Evolutionary conservation across 2,888 invertebrate genomes (phyloP).

Genomic region (Sericinus montela): DNA sequence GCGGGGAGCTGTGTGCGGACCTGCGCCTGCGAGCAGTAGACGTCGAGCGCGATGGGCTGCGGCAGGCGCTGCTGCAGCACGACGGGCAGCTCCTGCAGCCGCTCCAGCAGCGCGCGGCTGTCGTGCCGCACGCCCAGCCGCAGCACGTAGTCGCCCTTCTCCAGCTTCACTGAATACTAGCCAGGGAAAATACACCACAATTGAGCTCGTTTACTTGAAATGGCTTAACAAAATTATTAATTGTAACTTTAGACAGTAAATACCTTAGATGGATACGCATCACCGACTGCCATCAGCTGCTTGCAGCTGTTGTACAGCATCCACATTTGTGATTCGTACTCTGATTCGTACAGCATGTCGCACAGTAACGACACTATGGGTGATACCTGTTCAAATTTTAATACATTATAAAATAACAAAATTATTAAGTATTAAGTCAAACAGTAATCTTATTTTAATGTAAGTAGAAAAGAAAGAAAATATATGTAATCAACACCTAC

Average conservation of each 20-base stretch:
- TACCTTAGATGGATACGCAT: conserved; percentile 92
- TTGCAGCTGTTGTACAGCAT: conserved; percentile 96
- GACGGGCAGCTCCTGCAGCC: conserved; percentile 88
- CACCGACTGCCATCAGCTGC: conserved; percentile 90
- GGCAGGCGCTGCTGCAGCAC: conserved; percentile 87
- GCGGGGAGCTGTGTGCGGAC: conserved; percentile 31
- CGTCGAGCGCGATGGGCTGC: conserved; percentile 85
- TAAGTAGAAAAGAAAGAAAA: too few relatives aligned
- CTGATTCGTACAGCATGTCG: conserved; percentile 95
- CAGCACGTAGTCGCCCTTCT: conserved; percentile 96
- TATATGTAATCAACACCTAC: conserved; percentile 58
- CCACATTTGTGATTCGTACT: conserved; percentile 98
- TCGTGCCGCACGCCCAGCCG: conserved; percentile 95
- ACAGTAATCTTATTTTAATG: too few relatives aligned
- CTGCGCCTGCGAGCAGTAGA: conserved; percentile 77
- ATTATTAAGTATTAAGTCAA: too few relatives aligned
- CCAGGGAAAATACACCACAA: conserved; percentile 23
- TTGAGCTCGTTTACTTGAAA: background rate
- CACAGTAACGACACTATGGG: conserved; percentile 89
- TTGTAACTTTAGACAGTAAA: conserved; percentile 17
- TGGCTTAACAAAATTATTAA: background rate
- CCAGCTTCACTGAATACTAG: conserved; percentile 91
- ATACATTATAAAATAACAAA: too few relatives aligned
- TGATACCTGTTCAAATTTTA: conserved; percentile 72
- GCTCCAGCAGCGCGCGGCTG: conserved; percentile 89